phyloP scores from a whole-genome alignment of 2,797 vertebrate genomes.

The Vireo griseus region DNA sequence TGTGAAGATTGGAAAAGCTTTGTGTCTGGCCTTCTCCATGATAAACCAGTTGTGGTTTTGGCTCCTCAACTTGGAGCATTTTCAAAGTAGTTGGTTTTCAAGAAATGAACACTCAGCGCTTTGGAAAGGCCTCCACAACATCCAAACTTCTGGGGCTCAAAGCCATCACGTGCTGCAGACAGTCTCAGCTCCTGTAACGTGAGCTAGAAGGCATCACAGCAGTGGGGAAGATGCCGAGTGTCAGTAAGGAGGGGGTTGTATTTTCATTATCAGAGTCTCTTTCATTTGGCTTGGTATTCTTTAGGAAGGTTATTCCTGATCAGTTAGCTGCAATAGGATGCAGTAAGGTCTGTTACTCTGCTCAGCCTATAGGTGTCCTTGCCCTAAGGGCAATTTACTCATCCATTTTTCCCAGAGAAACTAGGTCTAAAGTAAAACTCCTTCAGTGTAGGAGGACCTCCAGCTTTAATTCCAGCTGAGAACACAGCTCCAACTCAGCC shows the following conservation, averaged over 20 bases:
- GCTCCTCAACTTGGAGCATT: background rate
- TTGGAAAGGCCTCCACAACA: background rate
- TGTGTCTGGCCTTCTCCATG: background rate
- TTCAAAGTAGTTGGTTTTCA: background rate
- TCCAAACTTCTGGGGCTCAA: background rate
- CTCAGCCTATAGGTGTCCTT: background rate
- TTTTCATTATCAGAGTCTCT: background rate
- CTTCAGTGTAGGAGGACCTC: background rate
- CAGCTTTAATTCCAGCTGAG: background rate
- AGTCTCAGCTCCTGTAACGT: background rate
- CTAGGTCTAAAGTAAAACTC: background rate
- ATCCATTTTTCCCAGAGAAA: background rate
- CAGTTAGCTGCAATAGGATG: background rate
- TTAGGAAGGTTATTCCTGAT: background rate
- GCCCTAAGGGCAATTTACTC: background rate
- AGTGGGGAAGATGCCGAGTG: rapidly evolving
- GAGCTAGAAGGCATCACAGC: rapidly evolving
- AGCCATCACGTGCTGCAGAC: background rate
- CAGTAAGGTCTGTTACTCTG: background rate
- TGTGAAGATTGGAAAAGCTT: background rate
- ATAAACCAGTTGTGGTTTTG: background rate
- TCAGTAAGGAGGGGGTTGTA: background rate
- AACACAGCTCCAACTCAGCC: background rate
- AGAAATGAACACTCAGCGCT: background rate
- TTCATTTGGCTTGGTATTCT: background rate